Evolutionary conservation across 2,797 vertebrate species (phyloP), one percentile per base, ranked within the genome.

Genomic region (Megalops cyprinoides): DNA sequence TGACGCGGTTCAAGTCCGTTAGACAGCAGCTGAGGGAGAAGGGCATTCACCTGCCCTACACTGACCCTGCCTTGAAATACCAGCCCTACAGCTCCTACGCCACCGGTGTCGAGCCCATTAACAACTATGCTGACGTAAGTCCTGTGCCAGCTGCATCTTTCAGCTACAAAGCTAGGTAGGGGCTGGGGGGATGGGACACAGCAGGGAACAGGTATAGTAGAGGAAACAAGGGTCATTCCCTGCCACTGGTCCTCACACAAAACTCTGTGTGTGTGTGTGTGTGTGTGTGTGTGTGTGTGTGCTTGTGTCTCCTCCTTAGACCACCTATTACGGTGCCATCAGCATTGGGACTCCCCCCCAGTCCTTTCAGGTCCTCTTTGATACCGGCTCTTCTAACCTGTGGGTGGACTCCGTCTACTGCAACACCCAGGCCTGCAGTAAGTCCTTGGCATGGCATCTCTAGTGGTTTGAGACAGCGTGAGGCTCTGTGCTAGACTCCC

Each of bases 61-160:
- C 67, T 1, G 92, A 95, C 1, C 90, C 91, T 0, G 93, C 10
- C 31, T 81, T 90, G 75, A 95, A 94, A 85, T 94, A 91, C 82
- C 82, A 81, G 62, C 28, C 76, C 2, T 55, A 81, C 53, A 82
- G 87, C 71, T 58, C 86, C 0, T 65, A 79, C 2, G 34, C 74
- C 81, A 79, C 87, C 6, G 89, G 87, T 81, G 77, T 79, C 0
- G 91, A 95, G 84, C 90, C 94, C 14, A 89, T 95, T n/a, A 87
- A 89, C 81, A 95, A 92, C 89, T 94, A 95, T 7, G 85, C 94
- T 86, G 90, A 94, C 60, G 94, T 95, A 89, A 92, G 91, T 89
- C 74, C 25, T 15, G 3, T 4, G 74, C 42, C 51, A 56, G 23
- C 31, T 34, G 31, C 37, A 4, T 28, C 9, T 15, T 12, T 39